Base-by-base conservation (phyloP, 1,140 invertebrate genomes). In the Listronotus oregonensis region DNA sequence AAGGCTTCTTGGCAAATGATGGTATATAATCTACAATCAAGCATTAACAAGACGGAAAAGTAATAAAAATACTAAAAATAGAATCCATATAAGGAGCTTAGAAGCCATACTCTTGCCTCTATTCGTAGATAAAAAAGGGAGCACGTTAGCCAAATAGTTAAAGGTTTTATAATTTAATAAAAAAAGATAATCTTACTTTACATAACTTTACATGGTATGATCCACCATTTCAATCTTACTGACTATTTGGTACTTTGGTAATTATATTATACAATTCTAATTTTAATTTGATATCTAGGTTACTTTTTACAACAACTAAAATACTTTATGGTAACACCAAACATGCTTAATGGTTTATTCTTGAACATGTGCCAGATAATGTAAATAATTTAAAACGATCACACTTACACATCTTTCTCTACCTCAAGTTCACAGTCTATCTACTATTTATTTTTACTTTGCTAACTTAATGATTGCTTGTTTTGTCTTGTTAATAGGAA, bases 291-390 rank as follows among this genome's bases (percentile, higher is more conserved):
- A 47, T 11, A 44, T 21, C 18, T 34, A 59, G n/a, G 27, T 34
- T 6, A 59, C 54, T 56, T 56, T 56, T 59, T 34, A 61, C 59
- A 61, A 52, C 60, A 63, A 31, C 60, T 63, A 63, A 57, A 63
- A 32, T 58, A 58, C 56, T 59, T 44, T 40, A 73, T 69, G 69
- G 59, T 52, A 71, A 73, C 71, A 73, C 42, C 64, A 17, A 72
- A 69, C 71, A 73, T 73, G 71, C 71, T 73, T 60, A 51, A 69
- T 70, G 69, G 59, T 39, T 54, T 57, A 64, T 69, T 72, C 69
- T 73, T 73, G 71, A 71, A 71, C 62, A 73, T 73, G 71, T 73
- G 71, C 71, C 69, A 69, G 69, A 73, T 73, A 67, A 73, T 64
- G 62, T 73, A 63, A 70, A 71, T 63, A 62, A 51, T 58, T 59